Evolutionary conservation across 2,888 invertebrate genomes (phyloP).

Genomic region (Aspidiotus rigidus): DNA sequence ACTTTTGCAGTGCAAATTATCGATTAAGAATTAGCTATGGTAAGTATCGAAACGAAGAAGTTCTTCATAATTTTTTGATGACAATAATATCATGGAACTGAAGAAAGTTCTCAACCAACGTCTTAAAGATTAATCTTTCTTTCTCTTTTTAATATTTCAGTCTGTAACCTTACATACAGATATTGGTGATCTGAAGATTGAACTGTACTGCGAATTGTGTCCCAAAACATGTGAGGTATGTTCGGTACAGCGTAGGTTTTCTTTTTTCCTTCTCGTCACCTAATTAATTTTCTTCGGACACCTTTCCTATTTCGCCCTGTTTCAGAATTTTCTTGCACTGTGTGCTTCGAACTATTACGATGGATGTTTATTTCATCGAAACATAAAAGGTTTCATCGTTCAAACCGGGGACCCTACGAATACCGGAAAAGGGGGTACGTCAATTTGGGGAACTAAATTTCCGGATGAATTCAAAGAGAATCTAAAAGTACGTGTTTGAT

Average conservation of each 20-base stretch:
- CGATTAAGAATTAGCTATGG: no score
- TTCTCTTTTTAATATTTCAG: slow-evolving; percentile 42
- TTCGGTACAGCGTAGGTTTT: slow-evolving; percentile 33
- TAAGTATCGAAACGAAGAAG: no score
- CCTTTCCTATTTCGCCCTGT: not conserved
- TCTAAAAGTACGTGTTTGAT: slow-evolving; percentile 56
- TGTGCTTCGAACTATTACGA: slow-evolving; percentile 92
- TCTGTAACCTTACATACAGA: slow-evolving; percentile 93
- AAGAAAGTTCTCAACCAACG: no score
- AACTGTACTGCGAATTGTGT: slow-evolving; percentile 88
- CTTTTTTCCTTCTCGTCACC: slow-evolving; percentile 34
- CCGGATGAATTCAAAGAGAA: slow-evolving; percentile 96
- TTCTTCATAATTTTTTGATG: no score
- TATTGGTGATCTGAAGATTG: slow-evolving; percentile 94
- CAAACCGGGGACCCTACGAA: slow-evolving; percentile 77
- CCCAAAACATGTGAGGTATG: slow-evolving; percentile 85
- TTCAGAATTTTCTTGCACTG: slow-evolving; percentile 83
- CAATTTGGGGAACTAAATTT: slow-evolving; percentile 94
- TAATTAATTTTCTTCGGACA: not conserved
- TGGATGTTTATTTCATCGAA: slow-evolving; percentile 63
- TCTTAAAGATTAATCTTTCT: no score
- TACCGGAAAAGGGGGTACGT: slow-evolving; percentile 92
- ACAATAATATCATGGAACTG: no score
- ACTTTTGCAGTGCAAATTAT: no score
- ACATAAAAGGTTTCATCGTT: slow-evolving; percentile 69